These are phyloP conservation scores for Peromyscus polionotus DNA, from an alignment of 2,113 vertebrate genomes.

Conservation along the genomic window DNA sequence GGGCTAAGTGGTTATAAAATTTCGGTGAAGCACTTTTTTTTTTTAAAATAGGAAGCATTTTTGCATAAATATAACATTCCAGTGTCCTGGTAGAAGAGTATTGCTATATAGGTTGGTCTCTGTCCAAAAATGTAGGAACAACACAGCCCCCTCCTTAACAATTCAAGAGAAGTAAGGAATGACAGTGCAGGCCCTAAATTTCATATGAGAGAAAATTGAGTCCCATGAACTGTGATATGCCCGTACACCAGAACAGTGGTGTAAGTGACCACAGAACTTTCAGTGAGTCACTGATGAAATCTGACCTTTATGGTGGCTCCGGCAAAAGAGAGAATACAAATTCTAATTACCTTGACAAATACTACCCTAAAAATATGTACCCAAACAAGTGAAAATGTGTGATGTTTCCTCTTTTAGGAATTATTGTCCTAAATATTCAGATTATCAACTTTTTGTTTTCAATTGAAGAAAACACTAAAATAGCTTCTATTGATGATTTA, in stretches of 20 bases:
- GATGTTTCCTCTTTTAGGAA: not conserved
- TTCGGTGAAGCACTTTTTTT: not conserved
- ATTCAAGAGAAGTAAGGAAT: not conserved
- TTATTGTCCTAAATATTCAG: not conserved
- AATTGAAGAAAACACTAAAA: not conserved
- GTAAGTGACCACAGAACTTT: not conserved
- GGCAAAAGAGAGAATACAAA: conserved; percentile 18
- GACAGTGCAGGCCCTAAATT: not conserved
- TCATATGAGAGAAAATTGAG: not conserved
- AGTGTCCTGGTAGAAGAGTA: not conserved
- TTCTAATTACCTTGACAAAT: not conserved
- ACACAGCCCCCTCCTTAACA: not conserved
- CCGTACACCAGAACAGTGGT: not conserved
- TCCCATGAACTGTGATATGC: not conserved
- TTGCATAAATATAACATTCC: not conserved
- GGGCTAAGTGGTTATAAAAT: not conserved
- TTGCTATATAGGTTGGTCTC: not conserved
- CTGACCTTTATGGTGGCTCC: not conserved
- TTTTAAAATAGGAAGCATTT: conserved; percentile 45
- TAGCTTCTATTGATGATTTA: not conserved
- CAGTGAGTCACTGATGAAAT: not conserved
- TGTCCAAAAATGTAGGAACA: not conserved
- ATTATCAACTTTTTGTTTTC: not conserved
- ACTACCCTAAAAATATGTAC: not conserved
- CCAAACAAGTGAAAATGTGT: not conserved